Evolutionary conservation across 2,888 invertebrate genomes (phyloP), one percentile per base, ranked within the genome.

Genomic region (Lissonota sp.): DNA sequence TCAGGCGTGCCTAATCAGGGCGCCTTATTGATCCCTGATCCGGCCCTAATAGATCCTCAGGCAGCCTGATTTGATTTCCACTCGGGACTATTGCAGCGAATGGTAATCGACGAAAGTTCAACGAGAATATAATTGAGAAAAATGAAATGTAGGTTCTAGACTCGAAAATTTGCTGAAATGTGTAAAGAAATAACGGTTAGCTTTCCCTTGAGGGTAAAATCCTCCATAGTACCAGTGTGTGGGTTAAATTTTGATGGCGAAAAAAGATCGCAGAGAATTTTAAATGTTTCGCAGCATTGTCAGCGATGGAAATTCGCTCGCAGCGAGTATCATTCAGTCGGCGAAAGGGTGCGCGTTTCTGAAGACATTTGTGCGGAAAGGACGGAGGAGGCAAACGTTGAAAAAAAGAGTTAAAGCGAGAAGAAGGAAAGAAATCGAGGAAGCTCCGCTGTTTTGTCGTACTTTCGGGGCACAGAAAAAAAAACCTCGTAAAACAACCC

Each of bases 241-340:
- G 3, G 26, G 26, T 26, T 26, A 26, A 26, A 26, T 26, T 44
- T 44, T 37, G 39, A 44, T 39, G 51, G 37, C 49, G 26, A 2
- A 63, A 2, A 63, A 73, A 74, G 63, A 64, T 74, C 51, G 64
- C 70, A 74, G 40, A 40, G 79, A 79, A 64, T 74, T 70, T 14
- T n/a, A 5, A 74, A 79, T 74, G 70, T 51, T 51, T 51, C 53
- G 67, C 10, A 60, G 64, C 44, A 26, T 70, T 64, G 58, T 74
- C 53, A 74, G 62, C 67, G 53, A 79, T 67, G 66, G 62, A 67
- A 62, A 73, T 72, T 46, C 42, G 53, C 39, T 42, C 44, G 70
- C 14, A 60, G 58, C 37, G 8, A 16, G 62, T 67, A 63, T 77
- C 66, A 63, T 42, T 16, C 26, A 60, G 53, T 10, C 26, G 26